Percentiles rank a stretch among this genome's conserved stretches.
phyloP scores from a whole-genome alignment of 1,140 invertebrate genomes.

The Mercenaria mercenaria region DNA sequence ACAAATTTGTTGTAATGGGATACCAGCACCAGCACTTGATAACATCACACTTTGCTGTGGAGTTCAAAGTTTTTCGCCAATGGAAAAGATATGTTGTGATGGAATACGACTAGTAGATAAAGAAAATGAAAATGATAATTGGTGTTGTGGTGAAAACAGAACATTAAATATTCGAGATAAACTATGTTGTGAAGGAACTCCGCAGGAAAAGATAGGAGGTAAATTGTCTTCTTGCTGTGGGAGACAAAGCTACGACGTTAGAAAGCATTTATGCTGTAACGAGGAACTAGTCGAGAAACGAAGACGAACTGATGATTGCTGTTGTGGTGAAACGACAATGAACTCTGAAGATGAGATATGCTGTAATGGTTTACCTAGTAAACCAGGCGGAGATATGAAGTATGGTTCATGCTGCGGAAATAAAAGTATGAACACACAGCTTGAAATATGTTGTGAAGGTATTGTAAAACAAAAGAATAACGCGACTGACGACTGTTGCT shows the following conservation, averaged over 20 bases:
- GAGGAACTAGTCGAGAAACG: background rate
- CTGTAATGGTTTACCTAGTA: constrained; percentile 38
- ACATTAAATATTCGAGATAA: constrained; percentile 25
- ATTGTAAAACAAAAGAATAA: constrained; percentile 7
- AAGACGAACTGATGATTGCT: constrained; percentile 41
- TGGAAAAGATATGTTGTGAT: constrained; percentile 29
- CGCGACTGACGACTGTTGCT: constrained; percentile 43
- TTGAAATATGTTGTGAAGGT: constrained; percentile 43
- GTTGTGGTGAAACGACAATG: constrained; percentile 51
- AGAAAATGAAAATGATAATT: constrained; percentile 14
- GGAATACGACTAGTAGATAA: constrained; percentile 23
- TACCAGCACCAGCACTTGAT: background rate
- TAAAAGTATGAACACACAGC: constrained; percentile 24
- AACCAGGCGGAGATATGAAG: constrained; percentile 33
- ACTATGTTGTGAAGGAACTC: constrained; percentile 31
- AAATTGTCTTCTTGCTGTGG: constrained; percentile 39
- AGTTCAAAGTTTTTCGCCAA: constrained; percentile 6
- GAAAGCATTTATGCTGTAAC: constrained; percentile 28
- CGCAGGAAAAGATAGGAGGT: background rate
- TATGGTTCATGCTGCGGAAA: constrained; percentile 45
- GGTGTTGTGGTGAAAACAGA: constrained; percentile 36
- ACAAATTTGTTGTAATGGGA: constrained; percentile 10
- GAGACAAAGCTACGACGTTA: constrained; percentile 31
- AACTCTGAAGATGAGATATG: constrained; percentile 38
- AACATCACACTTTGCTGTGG: constrained; percentile 32